phyloP scores from a whole-genome alignment of 2,888 invertebrate genomes.

The Neoitamus cyanurus region DNA sequence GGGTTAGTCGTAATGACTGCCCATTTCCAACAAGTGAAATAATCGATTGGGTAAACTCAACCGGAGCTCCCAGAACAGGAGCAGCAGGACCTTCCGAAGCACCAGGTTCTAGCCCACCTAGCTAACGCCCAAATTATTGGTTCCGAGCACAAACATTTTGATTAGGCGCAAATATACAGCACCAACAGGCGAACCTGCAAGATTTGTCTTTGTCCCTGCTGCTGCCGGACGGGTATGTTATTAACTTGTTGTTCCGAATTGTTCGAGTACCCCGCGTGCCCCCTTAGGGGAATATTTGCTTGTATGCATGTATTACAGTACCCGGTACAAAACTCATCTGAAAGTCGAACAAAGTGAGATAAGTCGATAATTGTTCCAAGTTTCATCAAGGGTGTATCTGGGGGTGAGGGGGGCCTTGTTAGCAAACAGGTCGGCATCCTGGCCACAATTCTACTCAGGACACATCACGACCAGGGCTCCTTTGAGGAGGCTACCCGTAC shows the following conservation, averaged over 20 bases:
- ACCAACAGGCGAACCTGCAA: background rate
- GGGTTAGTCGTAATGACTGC: background rate
- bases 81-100: background rate
- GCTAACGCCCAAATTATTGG: slow-evolving; percentile 34
- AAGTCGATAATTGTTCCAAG: slow-evolving; percentile 35
- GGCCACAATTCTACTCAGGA: background rate
- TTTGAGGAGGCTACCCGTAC: background rate
- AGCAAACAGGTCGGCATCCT: background rate
- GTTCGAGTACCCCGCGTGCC: background rate
- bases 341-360: background rate
- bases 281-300: background rate
- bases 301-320: background rate
- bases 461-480: background rate
- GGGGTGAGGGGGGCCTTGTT: background rate
- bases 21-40: background rate
- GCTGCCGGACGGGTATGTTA: background rate
- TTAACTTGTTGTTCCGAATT: background rate
- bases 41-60: background rate
- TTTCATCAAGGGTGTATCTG: background rate
- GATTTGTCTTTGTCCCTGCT: background rate
- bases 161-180: slow-evolving; percentile 1
- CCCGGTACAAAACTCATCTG: background rate
- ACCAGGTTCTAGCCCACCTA: background rate
- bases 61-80: background rate
- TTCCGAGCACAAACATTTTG: slow-evolving; percentile 16